A percentile compares a stretch with the other conserved stretches of the same genome.
phyloP scores from a whole-genome alignment of 2,113 vertebrate genomes.

The Triplophysa dalaica region DNA sequence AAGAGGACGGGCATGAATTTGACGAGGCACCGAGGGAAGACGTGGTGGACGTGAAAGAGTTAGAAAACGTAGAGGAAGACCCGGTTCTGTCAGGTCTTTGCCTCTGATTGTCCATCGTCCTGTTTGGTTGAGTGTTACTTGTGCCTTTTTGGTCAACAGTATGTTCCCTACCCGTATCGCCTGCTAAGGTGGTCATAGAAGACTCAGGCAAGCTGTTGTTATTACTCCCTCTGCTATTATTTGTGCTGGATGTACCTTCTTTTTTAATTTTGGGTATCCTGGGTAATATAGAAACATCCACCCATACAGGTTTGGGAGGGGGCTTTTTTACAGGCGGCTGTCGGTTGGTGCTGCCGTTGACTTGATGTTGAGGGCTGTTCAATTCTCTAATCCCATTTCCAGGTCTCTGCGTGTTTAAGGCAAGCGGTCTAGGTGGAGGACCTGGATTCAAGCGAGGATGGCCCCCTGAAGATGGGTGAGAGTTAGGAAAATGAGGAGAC shows the following conservation, averaged over 20 bases:
- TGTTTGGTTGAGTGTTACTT: constrained; percentile 52
- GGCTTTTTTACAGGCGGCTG: constrained; percentile 60
- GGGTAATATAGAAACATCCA: constrained; percentile 85
- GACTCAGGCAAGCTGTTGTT: constrained; percentile 70
- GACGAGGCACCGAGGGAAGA: constrained; percentile 48
- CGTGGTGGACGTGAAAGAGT: constrained; percentile 54
- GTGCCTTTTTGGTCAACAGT: constrained; percentile 63
- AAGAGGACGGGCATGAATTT: constrained; percentile 42
- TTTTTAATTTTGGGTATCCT: constrained; percentile 93
- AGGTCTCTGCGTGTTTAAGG: constrained; percentile 51
- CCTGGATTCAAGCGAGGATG: constrained; percentile 59
- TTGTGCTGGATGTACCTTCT: constrained; percentile 57
- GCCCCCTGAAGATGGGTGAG: constrained; percentile 49
- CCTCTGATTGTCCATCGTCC: constrained; percentile 62
- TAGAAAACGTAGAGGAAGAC: constrained; percentile 66
- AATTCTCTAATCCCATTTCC: constrained; percentile 31
- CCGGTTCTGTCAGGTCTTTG: constrained; percentile 54
- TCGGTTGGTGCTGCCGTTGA: constrained; percentile 42
- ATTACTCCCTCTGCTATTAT: constrained; percentile 45
- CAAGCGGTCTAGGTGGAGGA: constrained; percentile 58
- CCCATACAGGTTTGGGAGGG: constrained; percentile 73
- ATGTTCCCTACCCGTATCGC: constrained; percentile 74
- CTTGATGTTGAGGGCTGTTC: constrained; percentile 53
- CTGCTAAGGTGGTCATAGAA: constrained; percentile 81
- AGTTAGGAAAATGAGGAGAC: constrained; percentile 26